phyloP scores from a whole-genome alignment of 1,140 invertebrate genomes.

The Lucilia cuprina region DNA sequence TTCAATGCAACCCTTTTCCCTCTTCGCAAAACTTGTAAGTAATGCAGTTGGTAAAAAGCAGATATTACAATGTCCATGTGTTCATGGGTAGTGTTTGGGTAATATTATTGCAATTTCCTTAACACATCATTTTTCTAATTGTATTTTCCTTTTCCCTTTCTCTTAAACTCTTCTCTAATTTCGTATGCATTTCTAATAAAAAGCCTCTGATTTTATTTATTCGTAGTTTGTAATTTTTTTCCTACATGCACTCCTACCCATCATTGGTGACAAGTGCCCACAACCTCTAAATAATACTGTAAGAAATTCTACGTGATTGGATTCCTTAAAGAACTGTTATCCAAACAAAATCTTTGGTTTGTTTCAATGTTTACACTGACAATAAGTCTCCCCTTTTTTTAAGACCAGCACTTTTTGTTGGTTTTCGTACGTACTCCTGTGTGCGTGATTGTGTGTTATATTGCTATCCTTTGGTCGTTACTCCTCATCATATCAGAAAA shows the following conservation, averaged over 20 bases:
- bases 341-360: neutral
- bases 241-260: neutral
- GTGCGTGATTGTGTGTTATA: neutral
- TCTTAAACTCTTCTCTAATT: too few relatives aligned
- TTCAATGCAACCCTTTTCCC: too few relatives aligned
- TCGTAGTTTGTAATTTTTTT: neutral
- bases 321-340: slow-evolving; percentile 12
- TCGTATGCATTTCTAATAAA: too few relatives aligned
- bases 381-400: neutral
- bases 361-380: neutral
- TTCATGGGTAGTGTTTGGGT: too few relatives aligned
- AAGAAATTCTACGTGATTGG: neutral
- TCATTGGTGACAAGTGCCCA: neutral
- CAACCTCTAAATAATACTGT: neutral
- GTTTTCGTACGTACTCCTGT: neutral
- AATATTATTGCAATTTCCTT: too few relatives aligned
- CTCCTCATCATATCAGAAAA: neutral
- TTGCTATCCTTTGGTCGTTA: neutral
- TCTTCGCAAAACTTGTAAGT: too few relatives aligned
- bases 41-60: too few relatives aligned
- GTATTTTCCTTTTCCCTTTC: too few relatives aligned
- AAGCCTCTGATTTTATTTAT: neutral
- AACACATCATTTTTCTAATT: too few relatives aligned
- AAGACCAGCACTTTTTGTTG: neutral
- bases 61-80: too few relatives aligned